Evolutionary conservation across 2,888 invertebrate species (phyloP), one percentile per base, ranked within the genome.

Genomic region (Leptinotarsa tumamoca): DNA sequence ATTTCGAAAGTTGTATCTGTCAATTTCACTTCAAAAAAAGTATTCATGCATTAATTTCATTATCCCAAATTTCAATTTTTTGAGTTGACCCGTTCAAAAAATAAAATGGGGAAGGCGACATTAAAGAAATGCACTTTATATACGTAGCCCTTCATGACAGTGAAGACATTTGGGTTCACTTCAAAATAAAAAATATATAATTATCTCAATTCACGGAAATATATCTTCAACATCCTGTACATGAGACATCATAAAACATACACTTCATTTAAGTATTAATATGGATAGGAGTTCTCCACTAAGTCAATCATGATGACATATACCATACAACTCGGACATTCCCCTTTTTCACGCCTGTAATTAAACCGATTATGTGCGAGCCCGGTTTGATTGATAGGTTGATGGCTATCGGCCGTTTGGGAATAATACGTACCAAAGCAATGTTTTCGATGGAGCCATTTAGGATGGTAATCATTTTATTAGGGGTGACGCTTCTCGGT

Each of bases 331-430:
- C 27, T 52, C 51, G 21, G 10, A 54, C 27, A 27, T 50, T 27
- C 17, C 51, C 63, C 68, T 54, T 52, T 63, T 56, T 54, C 67
- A 75, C 71, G 23, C 58, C 75, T 58, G 49, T 71, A 71, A 75
- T 75, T 68, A 68, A 71, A 71, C 52, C 66, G 27, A 75, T 75
- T 75, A 68, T 69, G 49, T 52, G 68, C 52, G 68, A 13, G 51
- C 54, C 66, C 51, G 67, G 68, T 69, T 68, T 75, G 75, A 75
- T 75, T 75, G 75, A 75, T 75, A 50, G 43, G 67, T 50, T 67
- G 68, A 68, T 68, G 52, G 68, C 27, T 68, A 75, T 75, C 72
- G 69, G 50, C 23, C 67, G 67, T 72, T 69, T 68, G 69, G 54
- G 63, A 43, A 68, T 75, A 51, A 68, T 75, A 54, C 72, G 58